phyloP scores from a whole-genome alignment of 2,113 vertebrate species.

The Nothocercus julius region DNA sequence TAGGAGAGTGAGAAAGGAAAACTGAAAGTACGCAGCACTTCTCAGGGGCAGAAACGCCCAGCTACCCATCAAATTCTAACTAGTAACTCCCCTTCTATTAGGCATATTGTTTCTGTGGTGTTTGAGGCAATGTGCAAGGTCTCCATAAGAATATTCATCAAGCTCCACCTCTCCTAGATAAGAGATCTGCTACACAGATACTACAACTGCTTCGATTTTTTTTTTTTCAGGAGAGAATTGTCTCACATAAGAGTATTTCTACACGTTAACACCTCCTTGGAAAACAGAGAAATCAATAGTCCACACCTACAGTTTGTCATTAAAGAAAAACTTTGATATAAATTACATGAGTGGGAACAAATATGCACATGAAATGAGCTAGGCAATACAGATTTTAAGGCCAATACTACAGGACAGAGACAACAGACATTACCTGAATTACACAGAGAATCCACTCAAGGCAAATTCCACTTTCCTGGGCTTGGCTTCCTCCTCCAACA shows the following conservation, averaged over 20 bases:
- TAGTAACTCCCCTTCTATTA: fast-evolving
- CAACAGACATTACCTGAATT: background rate
- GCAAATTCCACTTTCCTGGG: slow-evolving; percentile 5
- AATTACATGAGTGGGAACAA: fast-evolving
- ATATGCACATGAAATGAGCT: fast-evolving
- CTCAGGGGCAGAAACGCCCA: background rate
- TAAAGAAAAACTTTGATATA: fast-evolving
- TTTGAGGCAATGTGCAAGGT: background rate
- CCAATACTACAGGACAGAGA: fast-evolving
- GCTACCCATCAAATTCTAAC: no score
- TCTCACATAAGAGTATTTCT: fast-evolving
- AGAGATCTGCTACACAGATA: background rate
- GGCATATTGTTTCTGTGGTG: no score
- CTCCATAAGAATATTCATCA: fast-evolving
- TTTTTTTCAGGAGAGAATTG: background rate
- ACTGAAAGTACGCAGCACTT: background rate
- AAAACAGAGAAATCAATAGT: background rate
- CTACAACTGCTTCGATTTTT: fast-evolving
- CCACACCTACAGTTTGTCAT: no score
- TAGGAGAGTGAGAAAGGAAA: background rate
- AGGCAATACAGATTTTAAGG: fast-evolving
- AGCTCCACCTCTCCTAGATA: background rate
- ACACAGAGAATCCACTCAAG: background rate
- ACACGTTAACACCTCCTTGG: background rate
- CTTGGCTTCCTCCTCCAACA: slow-evolving; percentile 46